Evolutionary conservation across 2,797 vertebrate species (phyloP).

Genomic region (Pristis pectinata): DNA sequence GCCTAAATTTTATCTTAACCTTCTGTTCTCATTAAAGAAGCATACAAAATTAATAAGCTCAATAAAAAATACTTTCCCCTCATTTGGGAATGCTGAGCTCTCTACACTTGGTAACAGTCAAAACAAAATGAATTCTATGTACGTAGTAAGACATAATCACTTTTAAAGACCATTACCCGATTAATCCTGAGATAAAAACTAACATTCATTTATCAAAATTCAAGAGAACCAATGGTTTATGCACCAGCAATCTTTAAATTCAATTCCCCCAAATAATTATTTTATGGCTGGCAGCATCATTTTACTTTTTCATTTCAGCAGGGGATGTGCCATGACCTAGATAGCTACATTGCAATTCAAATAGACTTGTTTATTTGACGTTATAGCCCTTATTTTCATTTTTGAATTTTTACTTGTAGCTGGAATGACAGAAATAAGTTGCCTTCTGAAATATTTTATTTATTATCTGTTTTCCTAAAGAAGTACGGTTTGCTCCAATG

Average conservation of each 20-base stretch:
- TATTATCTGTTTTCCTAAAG: neutral
- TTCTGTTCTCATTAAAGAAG: conserved; percentile 6
- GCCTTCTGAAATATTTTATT: neutral
- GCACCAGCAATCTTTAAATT: conserved; percentile 48
- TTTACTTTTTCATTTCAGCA: conserved; percentile 46
- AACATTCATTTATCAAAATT: conserved; percentile 49
- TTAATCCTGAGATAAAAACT: conserved; percentile 48
- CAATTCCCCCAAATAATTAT: conserved; percentile 50
- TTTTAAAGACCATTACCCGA: conserved; percentile 55
- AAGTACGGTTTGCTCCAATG: neutral
- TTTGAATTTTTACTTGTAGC: neutral
- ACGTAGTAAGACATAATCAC: conserved; percentile 51
- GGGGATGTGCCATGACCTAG: conserved; percentile 48
- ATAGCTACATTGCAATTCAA: neutral
- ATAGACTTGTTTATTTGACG: neutral
- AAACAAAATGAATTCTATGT: conserved; percentile 46
- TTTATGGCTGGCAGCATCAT: conserved; percentile 48
- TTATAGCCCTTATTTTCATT: neutral
- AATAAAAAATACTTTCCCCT: neutral
- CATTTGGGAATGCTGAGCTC: neutral
- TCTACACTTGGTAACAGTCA: conserved; percentile 34
- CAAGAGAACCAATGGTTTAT: conserved; percentile 47
- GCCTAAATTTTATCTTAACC: neutral
- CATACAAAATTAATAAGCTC: neutral
- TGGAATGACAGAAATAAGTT: neutral